A percentile compares a stretch with the other conserved stretches of the same genome.
Conservation (phyloP, 2,797 vertebrate genomes). For the Todus mexicanus region DNA sequence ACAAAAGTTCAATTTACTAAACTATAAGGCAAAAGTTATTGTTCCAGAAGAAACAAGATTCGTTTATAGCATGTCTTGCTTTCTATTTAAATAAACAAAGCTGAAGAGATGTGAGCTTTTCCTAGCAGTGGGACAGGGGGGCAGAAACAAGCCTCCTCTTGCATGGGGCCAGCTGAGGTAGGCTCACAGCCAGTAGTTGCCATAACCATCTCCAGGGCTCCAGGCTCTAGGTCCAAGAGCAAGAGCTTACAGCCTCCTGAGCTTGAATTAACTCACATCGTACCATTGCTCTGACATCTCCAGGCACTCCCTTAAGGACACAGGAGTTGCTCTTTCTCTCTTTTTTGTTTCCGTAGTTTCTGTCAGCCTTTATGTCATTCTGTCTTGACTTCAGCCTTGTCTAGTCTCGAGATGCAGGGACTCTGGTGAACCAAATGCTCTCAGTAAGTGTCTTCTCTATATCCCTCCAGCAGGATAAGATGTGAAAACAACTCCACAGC, state of each 20-base stretch:
- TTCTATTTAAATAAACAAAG: not conserved
- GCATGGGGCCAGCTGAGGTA: not conserved
- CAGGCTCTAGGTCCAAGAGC: not conserved
- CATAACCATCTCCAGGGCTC: not conserved
- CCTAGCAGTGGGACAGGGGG: not conserved
- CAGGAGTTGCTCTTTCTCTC: not conserved
- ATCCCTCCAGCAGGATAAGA: not conserved
- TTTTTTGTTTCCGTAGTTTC: not conserved
- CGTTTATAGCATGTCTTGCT: not conserved
- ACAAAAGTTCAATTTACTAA: not conserved
- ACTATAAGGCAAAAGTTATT: not conserved
- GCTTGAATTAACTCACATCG: not conserved
- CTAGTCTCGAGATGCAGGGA: not conserved
- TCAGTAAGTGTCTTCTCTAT: not conserved
- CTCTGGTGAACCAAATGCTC: not conserved
- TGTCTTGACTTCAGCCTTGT: not conserved
- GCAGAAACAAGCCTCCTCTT: not conserved
- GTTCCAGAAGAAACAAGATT: not conserved
- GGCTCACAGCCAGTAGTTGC: not conserved
- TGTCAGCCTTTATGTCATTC: not conserved
- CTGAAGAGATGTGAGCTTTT: not conserved
- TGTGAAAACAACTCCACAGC: not conserved
- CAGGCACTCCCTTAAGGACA: not conserved
- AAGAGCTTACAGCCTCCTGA: not conserved
- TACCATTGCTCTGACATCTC: not conserved